phyloP scores from a whole-genome alignment of 2,797 vertebrate species.

The Remorina albescens region DNA sequence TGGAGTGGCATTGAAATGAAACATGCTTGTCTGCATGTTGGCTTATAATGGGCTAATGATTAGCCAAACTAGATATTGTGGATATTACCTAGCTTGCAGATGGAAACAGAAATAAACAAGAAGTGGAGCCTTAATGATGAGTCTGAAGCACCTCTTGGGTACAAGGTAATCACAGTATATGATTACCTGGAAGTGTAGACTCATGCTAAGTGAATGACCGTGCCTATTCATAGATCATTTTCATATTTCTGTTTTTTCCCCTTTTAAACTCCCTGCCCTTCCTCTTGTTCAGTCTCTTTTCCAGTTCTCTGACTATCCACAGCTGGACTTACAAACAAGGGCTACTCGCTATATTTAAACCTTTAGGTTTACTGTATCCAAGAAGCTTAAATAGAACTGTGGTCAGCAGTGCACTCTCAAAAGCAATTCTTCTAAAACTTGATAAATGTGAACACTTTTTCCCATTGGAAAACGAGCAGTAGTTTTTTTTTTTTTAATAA shows the following conservation, averaged over 20 bases:
- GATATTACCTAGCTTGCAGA: conserved; percentile 52
- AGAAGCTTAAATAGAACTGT: conserved; percentile 13
- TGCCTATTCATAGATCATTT: conserved; percentile 39
- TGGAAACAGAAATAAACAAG: conserved; percentile 53
- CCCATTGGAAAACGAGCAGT: conserved; percentile 7
- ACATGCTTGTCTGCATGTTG: conserved; percentile 51
- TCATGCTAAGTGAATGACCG: conserved; percentile 41
- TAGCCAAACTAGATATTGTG: conserved; percentile 60
- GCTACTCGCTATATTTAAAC: conserved; percentile 1
- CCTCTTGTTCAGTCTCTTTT: conserved; percentile 13
- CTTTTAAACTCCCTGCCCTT: conserved; percentile 30
- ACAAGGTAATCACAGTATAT: conserved; percentile 54
- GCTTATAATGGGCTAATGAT: conserved; percentile 69
- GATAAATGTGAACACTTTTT: background rate
- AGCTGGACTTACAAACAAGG: conserved; percentile 1
- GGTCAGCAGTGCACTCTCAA: background rate
- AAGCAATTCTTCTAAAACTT: conserved; percentile 7
- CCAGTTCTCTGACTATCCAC: conserved; percentile 22
- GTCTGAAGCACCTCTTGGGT: conserved; percentile 53
- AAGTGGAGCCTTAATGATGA: conserved; percentile 51
- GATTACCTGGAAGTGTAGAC: conserved; percentile 55
- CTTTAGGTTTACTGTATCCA: conserved; percentile 1
- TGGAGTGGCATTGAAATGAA: conserved; percentile 67
- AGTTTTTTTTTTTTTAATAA: background rate
- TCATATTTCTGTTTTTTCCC: conserved; percentile 17